Base-by-base conservation (phyloP, 2,113 vertebrate species). In the Cryptoleucopteryx plumbea region DNA sequence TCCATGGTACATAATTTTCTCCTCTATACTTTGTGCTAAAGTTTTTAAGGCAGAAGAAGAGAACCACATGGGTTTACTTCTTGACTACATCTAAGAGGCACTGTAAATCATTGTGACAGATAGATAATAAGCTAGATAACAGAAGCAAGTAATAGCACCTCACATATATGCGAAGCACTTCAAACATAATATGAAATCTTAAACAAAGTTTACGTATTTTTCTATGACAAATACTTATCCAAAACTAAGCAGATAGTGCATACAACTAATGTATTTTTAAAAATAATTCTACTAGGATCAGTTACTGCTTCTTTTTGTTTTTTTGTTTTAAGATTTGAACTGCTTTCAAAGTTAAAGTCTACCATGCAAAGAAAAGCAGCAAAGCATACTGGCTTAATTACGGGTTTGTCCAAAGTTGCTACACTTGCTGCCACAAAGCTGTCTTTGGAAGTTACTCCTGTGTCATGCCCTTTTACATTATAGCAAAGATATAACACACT, bases 1-100 rank as follows among this genome's bases (percentile, higher is more conserved):
- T 68, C 25, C 18, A 21, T 0, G 0, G 23, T 10, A 52, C 0
- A 0, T 7, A 34, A 71, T 50, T n/a, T 79, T 91, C 42, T 72
- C 65, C 55, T 62, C 19, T 45, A 32, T 34, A 48, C 6, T 34
- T 38, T 14, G 9, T 43, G 47, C 13, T 62, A 75, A 55, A 53
- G 13, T n/a, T 63, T 58, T 73, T 66, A 71, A 79, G 20, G 40
- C 21, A 50, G 34, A 90, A 47, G 6, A 80, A 14, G 6, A 38
- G 32, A 84, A 74, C 11, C 19, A 81, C 34, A 16, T 6, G 7
- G 9, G 20, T 82, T 62, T 73, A 31, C 9, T 53, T 77, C 56
- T 55, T 32, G 8, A 58, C 36, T 45, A 29, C 6, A 84, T 42
- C 26, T 38, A 79, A 40, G 32, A 67, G n/a, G 15, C 31, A 53